Evolutionary conservation across 30 jellyfish, hydroid and myxozoan species (phyloP), one percentile per base, ranked within the genome.

Genomic region (Sanderia malayensis): DNA sequence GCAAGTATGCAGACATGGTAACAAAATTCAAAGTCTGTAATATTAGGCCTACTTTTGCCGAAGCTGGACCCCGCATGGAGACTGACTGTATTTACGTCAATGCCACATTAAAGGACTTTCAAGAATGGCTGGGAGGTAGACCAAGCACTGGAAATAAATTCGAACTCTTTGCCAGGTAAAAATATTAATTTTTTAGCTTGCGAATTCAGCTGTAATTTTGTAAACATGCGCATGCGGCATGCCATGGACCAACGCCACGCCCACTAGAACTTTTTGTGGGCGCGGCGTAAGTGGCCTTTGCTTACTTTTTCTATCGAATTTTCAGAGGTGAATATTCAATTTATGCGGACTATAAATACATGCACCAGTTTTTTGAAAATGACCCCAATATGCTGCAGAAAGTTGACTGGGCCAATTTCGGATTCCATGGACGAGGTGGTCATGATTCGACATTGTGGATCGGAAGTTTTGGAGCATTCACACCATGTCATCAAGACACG

Each of bases 401-500:
- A 0, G 81, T 93, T 63, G 81, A 81, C 44, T 93, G 99, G 99
- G 75, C 76, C 22, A 61, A 20, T 0, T 76, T 93, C 44, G 99
- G 99, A 7, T 83, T 57, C 63, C 77, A 64, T n/a, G 80, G 79
- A 7, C 67, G 89, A 58, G 62, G 73, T 62, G 96, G 96, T 17
- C 25, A 45, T 18, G 74, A 93, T 17, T 85, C 99, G 2, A 85
- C 99, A 41, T 19, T 93, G n/a, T 93, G 99, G 99, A 80, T 93
- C 41, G 99, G 98, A 46, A 83, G 96, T 53, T 22, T 20, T 17
- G 82, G 70, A 21, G 89, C 99, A 34, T 79, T 67, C 63, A 93
- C 99, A 6, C 99, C 99, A 15, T 80, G 94, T 34, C 99, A 93
- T 74, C 69, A 69, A 41, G 99, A 93, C 64, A 70, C 92, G 0